Percentiles rank a stretch among this genome's conserved stretches.
Conservation (phyloP, 2,113 vertebrate species). For the Electrona antarctica region DNA sequence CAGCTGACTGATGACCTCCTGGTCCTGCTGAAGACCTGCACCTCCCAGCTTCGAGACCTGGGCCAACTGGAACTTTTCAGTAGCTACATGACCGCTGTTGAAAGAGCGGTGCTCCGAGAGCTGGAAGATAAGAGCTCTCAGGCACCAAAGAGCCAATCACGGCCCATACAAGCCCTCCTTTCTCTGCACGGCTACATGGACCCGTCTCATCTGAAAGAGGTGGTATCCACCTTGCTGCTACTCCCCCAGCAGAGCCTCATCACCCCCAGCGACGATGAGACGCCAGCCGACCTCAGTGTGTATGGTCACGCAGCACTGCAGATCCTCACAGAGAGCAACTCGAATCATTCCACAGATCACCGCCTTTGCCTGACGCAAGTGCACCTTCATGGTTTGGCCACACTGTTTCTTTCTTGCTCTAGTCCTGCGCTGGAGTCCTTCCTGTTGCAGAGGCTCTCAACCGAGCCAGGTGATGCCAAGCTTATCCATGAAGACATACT, state of each 20-base stretch:
- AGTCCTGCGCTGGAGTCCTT: slow-evolving; percentile 79
- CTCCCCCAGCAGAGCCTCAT: slow-evolving; percentile 82
- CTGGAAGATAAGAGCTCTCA: slow-evolving; percentile 45
- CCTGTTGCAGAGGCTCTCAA: slow-evolving; percentile 78
- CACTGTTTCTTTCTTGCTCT: slow-evolving; percentile 78
- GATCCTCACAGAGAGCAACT: slow-evolving; percentile 77
- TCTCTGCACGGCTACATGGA: slow-evolving; percentile 83
- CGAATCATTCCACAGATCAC: slow-evolving; percentile 41
- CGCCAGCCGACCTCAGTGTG: slow-evolving; percentile 70
- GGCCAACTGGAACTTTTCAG: slow-evolving; percentile 66
- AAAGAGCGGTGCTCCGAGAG: slow-evolving; percentile 79
- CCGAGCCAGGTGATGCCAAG: slow-evolving; percentile 75
- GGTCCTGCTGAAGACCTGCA: slow-evolving; percentile 74
- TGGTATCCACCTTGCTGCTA: slow-evolving; percentile 80
- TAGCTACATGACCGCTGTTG: slow-evolving; percentile 76
- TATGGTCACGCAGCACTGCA: slow-evolving; percentile 82
- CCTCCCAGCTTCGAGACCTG: slow-evolving; percentile 66
- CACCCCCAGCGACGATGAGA: slow-evolving; percentile 20
- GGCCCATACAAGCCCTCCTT: slow-evolving; percentile 80
- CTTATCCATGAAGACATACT: slow-evolving; percentile 77
- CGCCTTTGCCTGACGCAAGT: slow-evolving; percentile 74
- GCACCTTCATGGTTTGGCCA: slow-evolving; percentile 80
- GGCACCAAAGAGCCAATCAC: slow-evolving; percentile 52
- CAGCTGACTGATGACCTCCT: slow-evolving; percentile 77
- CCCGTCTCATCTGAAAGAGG: slow-evolving; percentile 71